Conservation (phyloP, 2,797 vertebrate species). For the Cynodonichthys magdalenae region DNA sequence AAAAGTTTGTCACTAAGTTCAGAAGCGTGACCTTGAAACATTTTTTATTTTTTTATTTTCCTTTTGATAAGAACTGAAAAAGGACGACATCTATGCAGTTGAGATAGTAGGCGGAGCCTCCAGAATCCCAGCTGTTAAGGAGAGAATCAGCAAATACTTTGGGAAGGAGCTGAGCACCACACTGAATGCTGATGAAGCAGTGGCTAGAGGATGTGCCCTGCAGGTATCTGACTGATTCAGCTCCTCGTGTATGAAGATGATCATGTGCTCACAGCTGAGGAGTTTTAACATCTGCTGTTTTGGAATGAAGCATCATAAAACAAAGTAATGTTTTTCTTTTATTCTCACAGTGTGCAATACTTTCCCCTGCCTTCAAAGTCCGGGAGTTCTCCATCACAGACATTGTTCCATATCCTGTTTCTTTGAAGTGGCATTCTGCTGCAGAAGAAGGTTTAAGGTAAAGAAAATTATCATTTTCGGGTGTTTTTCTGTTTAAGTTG, state of each 20-base stretch:
- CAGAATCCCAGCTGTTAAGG: conserved; percentile 94
- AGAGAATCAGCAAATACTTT: conserved; percentile 95
- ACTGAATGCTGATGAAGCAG: conserved; percentile 96
- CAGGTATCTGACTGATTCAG: conserved; percentile 80
- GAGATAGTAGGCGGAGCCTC: conserved; percentile 97
- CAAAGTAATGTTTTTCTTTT: neutral
- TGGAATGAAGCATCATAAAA: neutral
- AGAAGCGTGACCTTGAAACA: conserved; percentile 3
- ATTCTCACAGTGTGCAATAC: conserved; percentile 90
- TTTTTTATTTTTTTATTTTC: conserved; percentile 11
- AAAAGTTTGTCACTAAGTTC: neutral
- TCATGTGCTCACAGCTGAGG: too few relatives aligned
- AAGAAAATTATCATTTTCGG: neutral
- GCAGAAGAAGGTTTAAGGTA: conserved; percentile 94
- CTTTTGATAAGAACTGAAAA: conserved; percentile 85
- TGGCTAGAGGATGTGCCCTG: conserved; percentile 94
- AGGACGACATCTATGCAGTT: conserved; percentile 97
- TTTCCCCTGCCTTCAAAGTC: conserved; percentile 99
- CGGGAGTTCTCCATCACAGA: conserved; percentile 98
- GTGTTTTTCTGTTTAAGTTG: neutral
- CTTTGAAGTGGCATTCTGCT: conserved; percentile 95
- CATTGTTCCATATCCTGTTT: conserved; percentile 89
- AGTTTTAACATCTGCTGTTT: neutral
- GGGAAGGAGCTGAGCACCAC: conserved; percentile 96
- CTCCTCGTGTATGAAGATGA: neutral